These are phyloP conservation scores for Limnephilus marmoratus DNA, from an alignment of 2,888 invertebrate species.

Conservation along the genomic window DNA sequence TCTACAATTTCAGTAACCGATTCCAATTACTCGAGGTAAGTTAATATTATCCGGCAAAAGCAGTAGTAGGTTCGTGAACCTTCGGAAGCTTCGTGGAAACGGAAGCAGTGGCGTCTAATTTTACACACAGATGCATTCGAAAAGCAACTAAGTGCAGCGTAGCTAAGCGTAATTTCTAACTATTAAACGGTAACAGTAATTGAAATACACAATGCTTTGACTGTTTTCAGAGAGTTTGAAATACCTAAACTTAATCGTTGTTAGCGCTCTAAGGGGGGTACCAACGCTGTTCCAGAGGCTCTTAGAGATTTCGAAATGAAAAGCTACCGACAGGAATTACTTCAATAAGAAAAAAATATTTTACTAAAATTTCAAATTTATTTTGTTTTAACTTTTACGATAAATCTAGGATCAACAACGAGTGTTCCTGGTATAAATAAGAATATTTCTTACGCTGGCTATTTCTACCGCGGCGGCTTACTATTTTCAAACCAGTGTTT, in stretches of 20 bases:
- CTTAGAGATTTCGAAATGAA: neutral
- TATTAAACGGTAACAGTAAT: constrained; percentile 18
- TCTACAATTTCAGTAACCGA: neutral
- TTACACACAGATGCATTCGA: constrained; percentile 29
- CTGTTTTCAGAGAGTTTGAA: neutral
- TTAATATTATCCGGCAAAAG: neutral
- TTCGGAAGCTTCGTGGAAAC: constrained; percentile 18
- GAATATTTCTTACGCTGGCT: neutral
- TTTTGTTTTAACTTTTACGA: neutral
- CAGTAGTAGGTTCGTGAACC: neutral
- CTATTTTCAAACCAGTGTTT: neutral
- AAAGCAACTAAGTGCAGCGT: constrained; percentile 17
- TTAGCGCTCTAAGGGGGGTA: neutral
- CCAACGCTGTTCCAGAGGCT: neutral
- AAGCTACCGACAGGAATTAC: neutral
- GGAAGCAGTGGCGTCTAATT: constrained; percentile 40
- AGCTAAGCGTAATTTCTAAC: constrained; percentile 34
- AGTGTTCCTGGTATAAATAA: neutral
- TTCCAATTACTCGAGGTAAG: neutral
- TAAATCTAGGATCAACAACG: neutral
- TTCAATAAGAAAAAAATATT: neutral
- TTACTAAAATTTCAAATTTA: neutral
- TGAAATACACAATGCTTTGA: constrained; percentile 5
- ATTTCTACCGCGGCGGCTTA: neutral
- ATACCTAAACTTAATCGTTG: neutral